Evolutionary conservation across 2,888 invertebrate species (phyloP).

Genomic region (Machimus atricapillus): DNA sequence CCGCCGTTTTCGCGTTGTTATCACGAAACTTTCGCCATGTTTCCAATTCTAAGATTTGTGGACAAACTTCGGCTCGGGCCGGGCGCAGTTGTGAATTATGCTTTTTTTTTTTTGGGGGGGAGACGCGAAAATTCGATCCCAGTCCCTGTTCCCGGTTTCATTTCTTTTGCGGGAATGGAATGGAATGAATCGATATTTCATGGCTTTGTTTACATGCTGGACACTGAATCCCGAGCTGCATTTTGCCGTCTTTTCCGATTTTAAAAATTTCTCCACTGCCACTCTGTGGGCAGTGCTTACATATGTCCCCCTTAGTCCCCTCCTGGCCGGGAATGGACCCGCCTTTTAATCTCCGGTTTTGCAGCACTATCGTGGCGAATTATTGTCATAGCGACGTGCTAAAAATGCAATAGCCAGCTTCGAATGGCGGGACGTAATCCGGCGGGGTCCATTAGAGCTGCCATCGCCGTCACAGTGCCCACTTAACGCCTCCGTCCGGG

Average conservation of each 20-base stretch:
- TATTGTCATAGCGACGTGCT: constrained; percentile 16
- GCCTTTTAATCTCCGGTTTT: constrained; percentile 3
- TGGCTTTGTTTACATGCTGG: neutral
- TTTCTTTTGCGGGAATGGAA: neutral
- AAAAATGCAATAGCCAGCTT: constrained; percentile 16
- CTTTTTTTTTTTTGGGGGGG: neutral
- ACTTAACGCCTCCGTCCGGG: neutral
- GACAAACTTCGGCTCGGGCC: neutral
- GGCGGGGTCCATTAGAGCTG: constrained; percentile 10
- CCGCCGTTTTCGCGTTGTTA: neutral
- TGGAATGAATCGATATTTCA: neutral
- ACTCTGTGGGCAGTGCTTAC: neutral
- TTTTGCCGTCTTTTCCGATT: neutral
- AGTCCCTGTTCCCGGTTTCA: neutral
- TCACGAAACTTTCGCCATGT: neutral
- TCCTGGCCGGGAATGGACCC: neutral
- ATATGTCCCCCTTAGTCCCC: neutral
- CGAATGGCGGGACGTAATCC: constrained; percentile 2
- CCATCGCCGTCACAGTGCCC: neutral
- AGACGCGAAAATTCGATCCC: neutral
- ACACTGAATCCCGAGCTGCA: neutral
- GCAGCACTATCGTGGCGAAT: neutral
- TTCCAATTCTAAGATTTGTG: neutral
- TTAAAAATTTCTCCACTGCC: neutral
- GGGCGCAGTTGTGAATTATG: neutral